Base-by-base conservation (phyloP, 2,888 invertebrate species). In the Plagodis pulveraria region DNA sequence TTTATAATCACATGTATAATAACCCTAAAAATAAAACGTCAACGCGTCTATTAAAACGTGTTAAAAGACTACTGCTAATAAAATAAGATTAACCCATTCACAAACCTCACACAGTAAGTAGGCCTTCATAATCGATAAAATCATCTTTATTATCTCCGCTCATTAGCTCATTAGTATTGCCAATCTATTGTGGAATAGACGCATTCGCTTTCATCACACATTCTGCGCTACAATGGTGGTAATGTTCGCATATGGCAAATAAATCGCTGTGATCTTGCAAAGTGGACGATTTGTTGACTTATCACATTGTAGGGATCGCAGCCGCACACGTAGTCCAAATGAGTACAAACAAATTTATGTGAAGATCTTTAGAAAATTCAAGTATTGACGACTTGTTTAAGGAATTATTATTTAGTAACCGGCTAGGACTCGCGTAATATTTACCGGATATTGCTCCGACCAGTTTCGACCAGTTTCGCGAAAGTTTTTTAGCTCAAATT, bases 181-280 rank as follows among this genome's bases (percentile, higher is more conserved):
- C 50, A 8, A 58, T 49, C 12, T 35, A 41, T 49, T 36, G 52
- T 38, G 40, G 40, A 54, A 50, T 38, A 44, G 40, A 54, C 45
- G 41, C 53, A 58, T 34, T 46, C 36, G 56, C 68, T 76, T 76
- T 75, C 76, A 58, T 66, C 72, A 84, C 71, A 84, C 73, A 71
- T 33, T 38, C 0, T 36, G 55, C 41, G 46, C 56, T 48, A 62
- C 65, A 65, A 67, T 70, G 70, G 62, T 66, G 44, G 32, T 12
- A 49, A 54, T 58, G 61, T 36, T 45, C 73, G 70, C 76, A 79
- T 87, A 87, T 84, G 78, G 77, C 81, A 83, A 84, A 86, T 83
- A 88, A 88, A 87, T 87, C 77, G 82, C 69, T 63, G 69, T 67
- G 70, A 77, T 83, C 77, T 73, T 36, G 63, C 64, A 65, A 74